Conservation (phyloP, 2,888 invertebrate genomes). For the Catotricha subobsoleta region DNA sequence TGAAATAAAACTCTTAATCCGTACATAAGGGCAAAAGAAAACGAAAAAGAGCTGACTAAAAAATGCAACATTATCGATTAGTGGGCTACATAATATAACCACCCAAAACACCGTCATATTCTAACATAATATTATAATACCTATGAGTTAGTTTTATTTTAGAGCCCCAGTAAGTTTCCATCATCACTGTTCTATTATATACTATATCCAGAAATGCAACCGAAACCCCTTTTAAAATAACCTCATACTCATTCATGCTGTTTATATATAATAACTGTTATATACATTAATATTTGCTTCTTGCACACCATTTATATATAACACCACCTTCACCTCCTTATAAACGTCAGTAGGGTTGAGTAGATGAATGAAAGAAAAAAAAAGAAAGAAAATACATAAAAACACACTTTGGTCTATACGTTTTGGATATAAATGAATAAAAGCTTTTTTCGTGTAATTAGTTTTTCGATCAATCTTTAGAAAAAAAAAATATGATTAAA, state of each 20-base stretch:
- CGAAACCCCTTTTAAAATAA: not conserved
- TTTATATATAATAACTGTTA: too few relatives aligned
- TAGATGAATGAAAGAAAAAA: not conserved
- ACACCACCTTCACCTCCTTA: not conserved
- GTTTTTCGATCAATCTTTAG: too few relatives aligned
- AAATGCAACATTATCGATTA: conserved; percentile 15
- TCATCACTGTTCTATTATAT: too few relatives aligned
- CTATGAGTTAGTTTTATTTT: too few relatives aligned
- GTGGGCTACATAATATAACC: conserved; percentile 11
- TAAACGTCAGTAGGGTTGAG: not conserved
- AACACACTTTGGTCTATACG: too few relatives aligned
- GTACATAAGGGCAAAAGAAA: not conserved
- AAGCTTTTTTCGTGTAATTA: too few relatives aligned
- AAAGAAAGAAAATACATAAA: too few relatives aligned
- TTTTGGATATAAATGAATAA: too few relatives aligned
- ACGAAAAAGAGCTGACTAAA: conserved; percentile 8
- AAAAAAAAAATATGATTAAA: too few relatives aligned
- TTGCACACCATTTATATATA: not conserved
- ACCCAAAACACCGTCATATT: conserved; percentile 2
- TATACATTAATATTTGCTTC: not conserved
- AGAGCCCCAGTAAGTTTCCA: too few relatives aligned
- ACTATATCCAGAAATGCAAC: not conserved
- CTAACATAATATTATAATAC: too few relatives aligned
- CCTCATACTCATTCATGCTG: not conserved
- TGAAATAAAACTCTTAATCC: too few relatives aligned